phyloP scores from a whole-genome alignment of 2,113 vertebrate species.

The Centropus bengalensis region DNA sequence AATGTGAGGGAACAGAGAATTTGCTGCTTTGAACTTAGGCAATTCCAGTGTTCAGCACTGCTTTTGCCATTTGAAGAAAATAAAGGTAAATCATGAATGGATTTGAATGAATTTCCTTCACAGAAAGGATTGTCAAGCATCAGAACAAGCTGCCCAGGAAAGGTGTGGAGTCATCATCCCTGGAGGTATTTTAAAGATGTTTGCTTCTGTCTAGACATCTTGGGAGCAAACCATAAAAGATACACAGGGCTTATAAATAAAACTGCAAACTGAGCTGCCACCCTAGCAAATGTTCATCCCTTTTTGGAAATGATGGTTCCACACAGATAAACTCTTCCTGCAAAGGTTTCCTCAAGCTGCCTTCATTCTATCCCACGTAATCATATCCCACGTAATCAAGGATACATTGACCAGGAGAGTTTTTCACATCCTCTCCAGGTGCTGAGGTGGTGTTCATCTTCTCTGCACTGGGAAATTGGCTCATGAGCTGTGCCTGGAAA shows the following conservation, averaged over 20 bases:
- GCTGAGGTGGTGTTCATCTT: constrained; percentile 92
- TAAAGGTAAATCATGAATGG: neutral
- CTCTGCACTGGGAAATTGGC: constrained; percentile 91
- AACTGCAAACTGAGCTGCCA: neutral
- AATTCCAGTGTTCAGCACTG: neutral
- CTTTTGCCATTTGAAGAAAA: neutral
- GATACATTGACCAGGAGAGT: constrained; percentile 91
- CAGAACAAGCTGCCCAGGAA: neutral
- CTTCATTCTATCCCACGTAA: too few species aligned
- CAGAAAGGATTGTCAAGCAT: neutral
- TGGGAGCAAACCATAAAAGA: neutral
- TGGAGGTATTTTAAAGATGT: neutral
- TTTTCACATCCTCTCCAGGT: constrained; percentile 87
- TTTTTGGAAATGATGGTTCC: neutral
- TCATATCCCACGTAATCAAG: constrained; percentile 44
- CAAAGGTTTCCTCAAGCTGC: neutral
- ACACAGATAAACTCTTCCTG: neutral
- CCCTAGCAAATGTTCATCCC: neutral
- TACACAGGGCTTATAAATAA: accelerated
- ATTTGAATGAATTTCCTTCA: neutral
- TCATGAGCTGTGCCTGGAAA: constrained; percentile 93
- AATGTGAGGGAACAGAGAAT: neutral
- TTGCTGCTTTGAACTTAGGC: neutral
- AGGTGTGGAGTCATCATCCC: neutral
- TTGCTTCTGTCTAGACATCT: neutral